Base-by-base conservation (phyloP, 2,888 invertebrate species). In the Platycnemis pennipes region DNA sequence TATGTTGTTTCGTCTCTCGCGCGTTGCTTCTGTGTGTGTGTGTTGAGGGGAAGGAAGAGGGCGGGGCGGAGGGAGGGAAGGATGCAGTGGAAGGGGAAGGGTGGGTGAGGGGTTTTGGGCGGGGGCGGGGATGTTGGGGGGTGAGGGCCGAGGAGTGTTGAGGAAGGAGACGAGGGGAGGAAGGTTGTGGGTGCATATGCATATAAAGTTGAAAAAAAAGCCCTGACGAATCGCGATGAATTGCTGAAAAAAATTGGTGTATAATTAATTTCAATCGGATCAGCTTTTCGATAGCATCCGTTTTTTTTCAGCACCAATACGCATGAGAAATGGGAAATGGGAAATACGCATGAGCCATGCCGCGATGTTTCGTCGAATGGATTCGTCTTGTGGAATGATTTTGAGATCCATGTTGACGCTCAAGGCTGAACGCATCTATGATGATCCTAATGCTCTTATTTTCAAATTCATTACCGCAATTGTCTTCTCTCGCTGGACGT, bases 1-100 rank as follows among this genome's bases (percentile, higher is more conserved):
- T 91, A 44, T 69, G 91, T 91, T 91, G 91, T 91, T 91, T 91
- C 91, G 91, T 91, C 63, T 91, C 86, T 42, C 46, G 7, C 45
- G 26, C 45, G 16, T 46, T 89, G 26, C n/a, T 26, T 56, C 56
- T 89, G 89, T 88, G 88, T 87, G 88, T 89, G 89, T 88, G 88
- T 56, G 89, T 49, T 26, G 63, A 63, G 91, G 69, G 91, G 91
- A 91, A 91, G 91, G 69, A 69, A 69, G 91, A 63, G 91, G 91
- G 91, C 63, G 63, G 91, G 91, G 69, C 63, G 26, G 63, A 91
- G 91, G 91, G 26, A 63, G 91, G 89, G 89, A 56, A 91, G 91
- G 91, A 91, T 26, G 91, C 42, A 11, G 63, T 22, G 42, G 42
- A n/a, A 44, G 42, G 56, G 45, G 63, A 37, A 0, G 11, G 44